Evolutionary conservation across 2,888 invertebrate genomes (phyloP), one percentile per base, ranked within the genome.

Genomic region (Heliconius sara): DNA sequence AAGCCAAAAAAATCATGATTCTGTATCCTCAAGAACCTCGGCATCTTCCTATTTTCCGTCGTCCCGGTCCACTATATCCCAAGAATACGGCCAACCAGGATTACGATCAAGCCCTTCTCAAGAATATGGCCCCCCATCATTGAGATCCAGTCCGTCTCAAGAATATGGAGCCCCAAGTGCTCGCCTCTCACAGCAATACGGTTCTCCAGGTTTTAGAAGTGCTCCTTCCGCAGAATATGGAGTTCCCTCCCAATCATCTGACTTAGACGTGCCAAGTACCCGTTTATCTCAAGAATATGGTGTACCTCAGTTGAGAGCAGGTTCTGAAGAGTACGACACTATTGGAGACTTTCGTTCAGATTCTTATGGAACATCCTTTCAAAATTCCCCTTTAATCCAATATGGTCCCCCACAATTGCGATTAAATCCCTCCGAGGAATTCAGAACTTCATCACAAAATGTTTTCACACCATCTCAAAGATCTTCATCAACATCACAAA

Each of bases 401-500:
- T 78, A 78, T 68, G 89, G 88, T 27, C 80, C 84, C 10, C 89
- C 90, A 43, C 89, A 88, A 73, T 85, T 88, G 73, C 86, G 88
- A 12, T 88, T 88, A 9, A 71, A 77, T 30, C 88, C 89, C 22
- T 90, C 91, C 6, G 86, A 88, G 79, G 87, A 89, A 79, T 92
- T 91, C 71, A 89, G 90, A 10, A 84, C 83, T 4, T 90, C 91
- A 0, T 84, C 88, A 1, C 84, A 85, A 79, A 87, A 34, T 73
- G 34, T 39, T 60, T 34, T 60, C n/a, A n/a, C n/a, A 60, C 34
- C 30, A 22, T 3, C n/a, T 57, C 73, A 83, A 47, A 80, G 88
- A 7, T 68, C 86, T 2, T 25, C 75, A 43, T 30, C 43, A 66
- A 43, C 65, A 27, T 90, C 91, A 0, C 88, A 90, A 82, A 87